A percentile compares a stretch with the other conserved stretches of the same genome.
phyloP scores from a whole-genome alignment of 2,888 invertebrate species.

The Hetaerina titia region DNA sequence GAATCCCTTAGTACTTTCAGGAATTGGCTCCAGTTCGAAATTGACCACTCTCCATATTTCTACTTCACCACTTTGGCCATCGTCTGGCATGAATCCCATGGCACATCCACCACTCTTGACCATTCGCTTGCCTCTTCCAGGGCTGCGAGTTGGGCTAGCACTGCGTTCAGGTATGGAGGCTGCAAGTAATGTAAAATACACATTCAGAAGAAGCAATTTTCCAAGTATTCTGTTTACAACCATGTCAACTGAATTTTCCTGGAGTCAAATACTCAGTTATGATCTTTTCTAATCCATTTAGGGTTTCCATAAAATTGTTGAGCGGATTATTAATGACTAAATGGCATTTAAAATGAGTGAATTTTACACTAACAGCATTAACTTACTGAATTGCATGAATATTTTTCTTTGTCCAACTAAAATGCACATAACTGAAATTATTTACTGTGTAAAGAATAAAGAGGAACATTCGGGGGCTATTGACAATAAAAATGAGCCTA shows the following conservation, averaged over 20 bases:
- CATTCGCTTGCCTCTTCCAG: slow-evolving; percentile 72
- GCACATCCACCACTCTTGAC: slow-evolving; percentile 82
- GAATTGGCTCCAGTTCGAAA: slow-evolving; percentile 78
- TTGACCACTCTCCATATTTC: slow-evolving; percentile 80
- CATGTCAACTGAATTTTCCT: background rate
- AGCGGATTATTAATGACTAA: too few species aligned
- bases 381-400: too few species aligned
- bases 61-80: slow-evolving; percentile 81
- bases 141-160: slow-evolving; percentile 9
- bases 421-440: too few species aligned
- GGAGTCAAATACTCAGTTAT: background rate
- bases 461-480: too few species aligned
- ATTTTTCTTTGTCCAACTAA: too few species aligned
- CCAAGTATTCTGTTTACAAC: background rate
- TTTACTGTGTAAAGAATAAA: too few species aligned
- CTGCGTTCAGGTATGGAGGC: slow-evolving; percentile 69
- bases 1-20: slow-evolving; percentile 78
- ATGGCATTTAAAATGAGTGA: too few species aligned
- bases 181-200: slow-evolving; percentile 64
- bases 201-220: background rate
- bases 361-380: too few species aligned
- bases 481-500: too few species aligned
- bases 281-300: too few species aligned
- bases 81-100: slow-evolving; percentile 86
- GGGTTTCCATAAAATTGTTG: too few species aligned